Conservation (phyloP, 2,113 vertebrate species). For the Macrotis lagotis region DNA sequence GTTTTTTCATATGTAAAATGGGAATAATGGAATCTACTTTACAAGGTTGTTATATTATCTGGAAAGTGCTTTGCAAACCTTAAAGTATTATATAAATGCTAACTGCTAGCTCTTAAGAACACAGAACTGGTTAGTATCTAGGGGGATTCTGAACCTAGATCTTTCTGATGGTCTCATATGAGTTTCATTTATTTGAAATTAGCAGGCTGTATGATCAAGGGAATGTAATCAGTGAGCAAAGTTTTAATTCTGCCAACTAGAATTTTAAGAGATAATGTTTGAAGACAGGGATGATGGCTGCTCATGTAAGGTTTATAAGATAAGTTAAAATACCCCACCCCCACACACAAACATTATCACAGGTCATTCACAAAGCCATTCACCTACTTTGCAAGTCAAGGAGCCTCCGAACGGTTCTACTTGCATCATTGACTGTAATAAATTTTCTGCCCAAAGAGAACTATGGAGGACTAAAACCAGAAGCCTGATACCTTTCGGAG, state of each 20-base stretch:
- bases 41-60: not conserved
- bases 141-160: not conserved
- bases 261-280: not conserved
- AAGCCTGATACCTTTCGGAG: conserved; percentile 15
- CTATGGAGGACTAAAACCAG: not conserved
- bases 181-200: not conserved
- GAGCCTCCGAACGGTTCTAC: not conserved
- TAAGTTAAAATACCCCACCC: not conserved
- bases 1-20: not conserved
- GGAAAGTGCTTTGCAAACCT: not conserved
- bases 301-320: not conserved
- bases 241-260: not conserved
- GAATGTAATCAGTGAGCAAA: not conserved
- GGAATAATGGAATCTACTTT: not conserved
- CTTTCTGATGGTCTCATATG: not conserved
- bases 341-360: not conserved
- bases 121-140: not conserved
- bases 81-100: not conserved
- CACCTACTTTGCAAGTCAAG: not conserved
- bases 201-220: not conserved
- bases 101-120: not conserved
- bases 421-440: not conserved
- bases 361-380: not conserved
- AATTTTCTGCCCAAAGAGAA: not conserved
- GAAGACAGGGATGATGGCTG: not conserved